These are phyloP conservation scores for Cryptosula pallasiana DNA, from an alignment of 2,888 invertebrate species.

Conservation along the genomic window DNA sequence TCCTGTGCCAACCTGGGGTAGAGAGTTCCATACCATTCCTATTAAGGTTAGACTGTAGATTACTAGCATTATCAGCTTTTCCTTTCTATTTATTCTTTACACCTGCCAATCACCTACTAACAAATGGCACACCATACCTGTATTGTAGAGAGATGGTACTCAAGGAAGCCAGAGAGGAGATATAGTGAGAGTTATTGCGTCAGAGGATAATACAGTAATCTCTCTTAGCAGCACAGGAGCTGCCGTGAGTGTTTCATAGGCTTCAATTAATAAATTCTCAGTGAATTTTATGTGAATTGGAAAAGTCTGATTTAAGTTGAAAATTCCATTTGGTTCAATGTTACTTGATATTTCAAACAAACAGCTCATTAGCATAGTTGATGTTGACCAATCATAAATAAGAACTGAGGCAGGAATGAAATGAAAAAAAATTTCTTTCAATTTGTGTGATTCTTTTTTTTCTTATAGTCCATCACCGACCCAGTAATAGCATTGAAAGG, in stretches of 20 bases:
- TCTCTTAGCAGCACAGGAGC: neutral
- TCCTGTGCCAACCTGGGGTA: neutral
- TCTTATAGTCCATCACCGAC: no score
- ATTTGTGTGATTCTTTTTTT: no score
- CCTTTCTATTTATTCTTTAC: neutral
- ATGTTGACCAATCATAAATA: no score
- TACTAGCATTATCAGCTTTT: neutral
- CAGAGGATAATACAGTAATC: slow-evolving; percentile 3
- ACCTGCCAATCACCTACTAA: neutral
- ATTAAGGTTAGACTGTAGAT: neutral
- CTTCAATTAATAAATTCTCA: no score
- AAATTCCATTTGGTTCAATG: no score
- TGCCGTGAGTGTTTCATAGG: neutral
- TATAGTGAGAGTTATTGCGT: neutral
- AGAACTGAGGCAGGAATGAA: no score
- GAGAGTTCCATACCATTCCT: slow-evolving; percentile 1
- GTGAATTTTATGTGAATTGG: no score
- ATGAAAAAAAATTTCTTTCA: no score
- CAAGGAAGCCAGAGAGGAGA: neutral
- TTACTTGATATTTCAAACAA: no score
- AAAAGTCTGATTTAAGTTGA: no score
- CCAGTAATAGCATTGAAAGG: neutral
- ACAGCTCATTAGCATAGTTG: no score
- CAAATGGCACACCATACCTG: neutral
- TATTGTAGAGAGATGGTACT: slow-evolving; percentile 14